phyloP scores from a whole-genome alignment of 2,888 invertebrate species.

The Mythimna vitellina region DNA sequence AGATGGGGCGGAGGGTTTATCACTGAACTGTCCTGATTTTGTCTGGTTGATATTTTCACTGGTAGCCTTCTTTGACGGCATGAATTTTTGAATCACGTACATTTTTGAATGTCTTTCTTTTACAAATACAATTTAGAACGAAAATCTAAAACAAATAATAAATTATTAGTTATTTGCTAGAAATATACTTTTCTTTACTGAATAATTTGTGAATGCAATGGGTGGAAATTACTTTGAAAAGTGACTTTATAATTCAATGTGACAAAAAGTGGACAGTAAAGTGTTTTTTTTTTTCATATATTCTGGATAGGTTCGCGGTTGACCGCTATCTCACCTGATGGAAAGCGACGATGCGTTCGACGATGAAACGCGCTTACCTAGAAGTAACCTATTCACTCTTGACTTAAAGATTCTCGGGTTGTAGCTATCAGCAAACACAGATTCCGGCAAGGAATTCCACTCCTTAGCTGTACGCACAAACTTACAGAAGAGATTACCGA shows the following conservation, averaged over 20 bases:
- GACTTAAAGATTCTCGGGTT: no score
- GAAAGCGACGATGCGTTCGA: no score
- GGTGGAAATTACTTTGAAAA: not conserved
- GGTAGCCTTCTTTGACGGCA: not conserved
- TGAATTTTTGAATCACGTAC: slow-evolving; percentile 13
- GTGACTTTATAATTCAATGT: not conserved
- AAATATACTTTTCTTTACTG: not conserved
- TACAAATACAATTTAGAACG: not conserved
- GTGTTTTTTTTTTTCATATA: no score
- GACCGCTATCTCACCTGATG: no score
- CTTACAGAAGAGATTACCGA: no score
- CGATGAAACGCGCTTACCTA: no score
- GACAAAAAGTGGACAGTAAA: no score
- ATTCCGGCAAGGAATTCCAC: no score
- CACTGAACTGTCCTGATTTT: not conserved
- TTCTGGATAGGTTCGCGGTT: no score
- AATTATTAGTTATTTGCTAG: not conserved
- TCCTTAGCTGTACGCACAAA: no score
- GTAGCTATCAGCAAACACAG: no score
- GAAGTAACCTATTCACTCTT: no score
- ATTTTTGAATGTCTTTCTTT: not conserved
- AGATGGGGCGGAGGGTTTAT: not conserved
- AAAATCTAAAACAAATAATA: not conserved
- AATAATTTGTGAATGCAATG: not conserved
- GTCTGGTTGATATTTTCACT: not conserved